A percentile compares a stretch with the other conserved stretches of the same genome.
Conservation (phyloP, 2,113 vertebrate genomes). For the Pagrus major region DNA sequence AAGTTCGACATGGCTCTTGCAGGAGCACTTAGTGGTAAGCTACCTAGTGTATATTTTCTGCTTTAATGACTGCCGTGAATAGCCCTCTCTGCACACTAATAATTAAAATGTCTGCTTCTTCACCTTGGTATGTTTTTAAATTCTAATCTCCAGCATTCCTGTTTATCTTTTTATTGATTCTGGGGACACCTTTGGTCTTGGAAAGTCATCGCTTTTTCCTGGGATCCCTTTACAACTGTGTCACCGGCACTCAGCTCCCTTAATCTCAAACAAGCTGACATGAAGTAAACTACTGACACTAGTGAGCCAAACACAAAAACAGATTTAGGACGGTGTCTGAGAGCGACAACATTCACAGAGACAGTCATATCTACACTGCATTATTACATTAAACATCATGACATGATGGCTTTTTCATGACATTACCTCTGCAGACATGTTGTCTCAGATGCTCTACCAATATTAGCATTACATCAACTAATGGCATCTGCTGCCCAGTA, state of each 20-base stretch:
- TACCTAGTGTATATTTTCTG: conserved; percentile 68
- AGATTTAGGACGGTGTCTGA: conserved; percentile 29
- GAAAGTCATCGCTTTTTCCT: conserved; percentile 25
- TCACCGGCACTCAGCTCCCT: conserved; percentile 23
- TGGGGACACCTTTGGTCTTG: conserved; percentile 10
- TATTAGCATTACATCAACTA: conserved; percentile 25
- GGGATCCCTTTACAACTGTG: conserved; percentile 31
- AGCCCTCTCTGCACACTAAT: conserved; percentile 54
- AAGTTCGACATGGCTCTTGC: conserved; percentile 69
- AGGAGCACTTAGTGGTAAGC: conserved; percentile 70
- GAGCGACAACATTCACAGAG: conserved; percentile 7
- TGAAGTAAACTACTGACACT: conserved; percentile 42
- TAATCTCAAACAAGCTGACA: conserved; percentile 42
- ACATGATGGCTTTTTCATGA: conserved; percentile 5
- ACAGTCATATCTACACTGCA: conserved; percentile 15
- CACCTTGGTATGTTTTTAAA: conserved; percentile 57
- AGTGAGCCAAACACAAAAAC: conserved; percentile 29
- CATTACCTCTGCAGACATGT: conserved; percentile 19
- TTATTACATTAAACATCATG: conserved; percentile 37
- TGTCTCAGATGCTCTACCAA: conserved; percentile 24
- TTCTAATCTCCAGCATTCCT: conserved; percentile 48
- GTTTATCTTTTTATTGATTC: conserved; percentile 61
- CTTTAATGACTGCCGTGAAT: conserved; percentile 65
- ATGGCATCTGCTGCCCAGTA: conserved; percentile 37
- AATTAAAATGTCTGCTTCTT: conserved; percentile 63